Percentiles rank a stretch among this genome's conserved stretches.
Conservation (phyloP, 2,797 vertebrate species). For the Acanthornis magna region DNA sequence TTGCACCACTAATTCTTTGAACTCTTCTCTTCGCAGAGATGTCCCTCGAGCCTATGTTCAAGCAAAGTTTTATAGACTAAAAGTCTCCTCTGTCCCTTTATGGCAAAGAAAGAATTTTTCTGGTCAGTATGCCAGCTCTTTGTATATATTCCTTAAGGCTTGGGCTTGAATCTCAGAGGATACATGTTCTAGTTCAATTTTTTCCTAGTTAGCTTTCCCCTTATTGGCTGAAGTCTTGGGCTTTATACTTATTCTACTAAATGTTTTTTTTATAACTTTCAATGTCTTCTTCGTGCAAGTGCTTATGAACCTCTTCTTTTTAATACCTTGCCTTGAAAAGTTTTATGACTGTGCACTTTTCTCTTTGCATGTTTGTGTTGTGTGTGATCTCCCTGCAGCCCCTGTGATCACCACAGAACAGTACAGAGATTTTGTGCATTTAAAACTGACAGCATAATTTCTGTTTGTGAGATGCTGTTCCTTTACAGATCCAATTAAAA, state of each 20-base stretch:
- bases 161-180: neutral
- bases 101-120: slow-evolving; percentile 78
- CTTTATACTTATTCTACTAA: neutral
- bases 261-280: neutral
- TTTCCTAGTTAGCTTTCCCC: neutral
- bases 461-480: neutral
- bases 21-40: slow-evolving; percentile 67
- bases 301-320: neutral
- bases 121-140: slow-evolving; percentile 74
- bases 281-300: neutral
- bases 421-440: neutral
- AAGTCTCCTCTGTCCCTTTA: slow-evolving; percentile 76
- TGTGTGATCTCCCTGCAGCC: neutral
- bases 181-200: neutral
- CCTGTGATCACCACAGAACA: neutral
- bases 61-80: slow-evolving; percentile 78
- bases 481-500: neutral
- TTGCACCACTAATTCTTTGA: neutral
- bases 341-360: neutral
- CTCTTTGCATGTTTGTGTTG: neutral
- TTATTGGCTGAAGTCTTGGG: neutral
- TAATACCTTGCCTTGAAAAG: neutral
- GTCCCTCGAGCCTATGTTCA: slow-evolving; percentile 75
- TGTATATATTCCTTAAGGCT: neutral
- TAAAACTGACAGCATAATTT: neutral